A percentile compares a stretch with the other conserved stretches of the same genome.
Conservation (phyloP, 2,888 invertebrate species). For the Entomobrya multifasciata region DNA sequence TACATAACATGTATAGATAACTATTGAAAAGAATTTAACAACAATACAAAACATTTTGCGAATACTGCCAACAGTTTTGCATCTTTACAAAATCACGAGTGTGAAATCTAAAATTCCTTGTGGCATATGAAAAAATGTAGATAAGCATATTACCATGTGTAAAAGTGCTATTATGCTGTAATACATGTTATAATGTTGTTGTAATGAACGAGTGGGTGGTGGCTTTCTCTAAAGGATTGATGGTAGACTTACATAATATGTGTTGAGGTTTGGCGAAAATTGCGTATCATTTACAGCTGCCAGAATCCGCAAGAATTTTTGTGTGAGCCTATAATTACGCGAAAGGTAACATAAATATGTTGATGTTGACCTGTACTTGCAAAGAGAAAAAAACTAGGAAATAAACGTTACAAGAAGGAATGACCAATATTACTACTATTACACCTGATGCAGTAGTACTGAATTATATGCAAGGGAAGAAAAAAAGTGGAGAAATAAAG, state of each 20-base stretch:
- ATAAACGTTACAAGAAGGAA: constrained; percentile 1
- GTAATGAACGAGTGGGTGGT: constrained; percentile 7
- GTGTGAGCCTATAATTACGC: constrained; percentile 54
- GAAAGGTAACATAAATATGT: constrained; percentile 3
- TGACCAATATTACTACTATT: constrained; percentile 52
- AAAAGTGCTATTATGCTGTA: not conserved
- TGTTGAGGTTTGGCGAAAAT: not conserved
- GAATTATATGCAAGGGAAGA: not conserved
- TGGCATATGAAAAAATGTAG: not conserved
- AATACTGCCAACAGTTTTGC: not conserved
- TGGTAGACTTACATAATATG: constrained; percentile 9
- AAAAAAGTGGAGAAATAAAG: constrained; percentile 4
- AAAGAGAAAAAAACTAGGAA: constrained; percentile 62
- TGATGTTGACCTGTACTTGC: constrained; percentile 49
- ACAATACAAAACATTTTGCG: constrained; percentile 10
- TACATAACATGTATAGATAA: no score
- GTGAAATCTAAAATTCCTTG: constrained; percentile 4
- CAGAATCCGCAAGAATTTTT: constrained; percentile 58
- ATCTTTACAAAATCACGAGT: not conserved
- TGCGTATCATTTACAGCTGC: constrained; percentile 38
- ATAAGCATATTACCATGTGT: not conserved
- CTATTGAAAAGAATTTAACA: not conserved
- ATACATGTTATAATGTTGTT: not conserved
- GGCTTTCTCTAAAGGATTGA: not conserved
- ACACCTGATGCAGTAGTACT: not conserved